Conservation (phyloP, 1,140 invertebrate genomes). For the Drosophila varians region DNA sequence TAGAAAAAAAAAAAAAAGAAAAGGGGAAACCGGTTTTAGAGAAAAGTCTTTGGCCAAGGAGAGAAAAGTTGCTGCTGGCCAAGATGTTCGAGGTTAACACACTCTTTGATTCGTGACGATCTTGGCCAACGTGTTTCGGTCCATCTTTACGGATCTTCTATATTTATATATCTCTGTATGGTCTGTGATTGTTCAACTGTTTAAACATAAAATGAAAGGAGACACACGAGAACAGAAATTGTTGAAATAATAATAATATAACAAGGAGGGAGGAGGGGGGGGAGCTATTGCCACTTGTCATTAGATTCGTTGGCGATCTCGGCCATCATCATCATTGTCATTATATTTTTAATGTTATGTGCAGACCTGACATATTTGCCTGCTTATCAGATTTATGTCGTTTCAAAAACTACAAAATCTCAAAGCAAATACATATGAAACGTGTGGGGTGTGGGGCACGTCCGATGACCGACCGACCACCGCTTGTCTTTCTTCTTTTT, state of each 20-base stretch:
- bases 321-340: constrained; percentile 23
- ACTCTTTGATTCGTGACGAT: constrained; percentile 53
- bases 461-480: not conserved
- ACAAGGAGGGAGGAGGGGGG: no score
- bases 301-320: no score
- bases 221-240: not conserved
- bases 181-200: constrained; percentile 49
- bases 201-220: constrained; percentile 6
- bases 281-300: constrained; percentile 48
- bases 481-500: no score
- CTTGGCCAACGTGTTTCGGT: no score
- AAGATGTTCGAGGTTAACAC: constrained; percentile 54
- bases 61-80: constrained; percentile 35
- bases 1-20: no score
- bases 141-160: no score
- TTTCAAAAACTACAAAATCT: constrained; percentile 29
- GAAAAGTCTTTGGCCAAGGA: constrained; percentile 27
- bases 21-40: constrained; percentile 37
- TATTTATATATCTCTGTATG: constrained; percentile 2
- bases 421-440: constrained; percentile 12
- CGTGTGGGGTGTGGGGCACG: constrained; percentile 18
- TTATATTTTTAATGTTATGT: constrained; percentile 47
- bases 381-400: constrained; percentile 76
- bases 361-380: constrained; percentile 66
- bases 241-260: not conserved